phyloP scores from a whole-genome alignment of 2,888 invertebrate genomes.

The Archaeoteleia sp. region DNA sequence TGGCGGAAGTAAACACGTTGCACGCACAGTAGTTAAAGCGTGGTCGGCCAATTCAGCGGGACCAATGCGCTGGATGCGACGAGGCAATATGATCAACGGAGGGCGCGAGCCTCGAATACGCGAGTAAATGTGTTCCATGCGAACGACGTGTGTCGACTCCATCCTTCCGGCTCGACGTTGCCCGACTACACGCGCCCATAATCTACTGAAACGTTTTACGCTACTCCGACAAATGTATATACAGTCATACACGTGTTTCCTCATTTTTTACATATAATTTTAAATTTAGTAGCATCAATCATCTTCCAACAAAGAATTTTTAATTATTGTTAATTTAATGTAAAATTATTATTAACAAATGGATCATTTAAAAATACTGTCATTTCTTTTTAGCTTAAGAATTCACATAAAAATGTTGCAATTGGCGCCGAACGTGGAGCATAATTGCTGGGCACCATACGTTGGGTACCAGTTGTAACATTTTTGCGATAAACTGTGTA shows the following conservation, averaged over 20 bases:
- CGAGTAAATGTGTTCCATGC: slow-evolving; percentile 35
- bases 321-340: too few relatives aligned
- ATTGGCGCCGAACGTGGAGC: too few relatives aligned
- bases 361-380: too few relatives aligned
- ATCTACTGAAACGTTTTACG: slow-evolving; percentile 26
- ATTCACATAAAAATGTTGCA: too few relatives aligned
- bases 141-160: slow-evolving; percentile 40
- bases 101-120: slow-evolving; percentile 6
- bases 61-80: slow-evolving; percentile 2
- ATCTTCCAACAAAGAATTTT: too few relatives aligned
- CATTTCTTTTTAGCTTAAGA: too few relatives aligned
- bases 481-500: too few relatives aligned
- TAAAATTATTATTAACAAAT: too few relatives aligned
- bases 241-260: slow-evolving; percentile 26
- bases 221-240: slow-evolving; percentile 2
- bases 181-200: slow-evolving; percentile 34
- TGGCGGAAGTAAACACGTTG: slow-evolving; percentile 1
- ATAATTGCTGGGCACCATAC: too few relatives aligned
- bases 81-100: slow-evolving; percentile 13
- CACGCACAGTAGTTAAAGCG: slow-evolving; percentile 2
- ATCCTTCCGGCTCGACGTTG: slow-evolving; percentile 40
- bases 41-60: neutral
- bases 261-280: slow-evolving; percentile 34
- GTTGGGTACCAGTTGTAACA: too few relatives aligned
- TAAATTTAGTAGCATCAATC: too few relatives aligned